Conservation (phyloP, 2,797 vertebrate genomes). For the Geotrypetes seraphini region DNA sequence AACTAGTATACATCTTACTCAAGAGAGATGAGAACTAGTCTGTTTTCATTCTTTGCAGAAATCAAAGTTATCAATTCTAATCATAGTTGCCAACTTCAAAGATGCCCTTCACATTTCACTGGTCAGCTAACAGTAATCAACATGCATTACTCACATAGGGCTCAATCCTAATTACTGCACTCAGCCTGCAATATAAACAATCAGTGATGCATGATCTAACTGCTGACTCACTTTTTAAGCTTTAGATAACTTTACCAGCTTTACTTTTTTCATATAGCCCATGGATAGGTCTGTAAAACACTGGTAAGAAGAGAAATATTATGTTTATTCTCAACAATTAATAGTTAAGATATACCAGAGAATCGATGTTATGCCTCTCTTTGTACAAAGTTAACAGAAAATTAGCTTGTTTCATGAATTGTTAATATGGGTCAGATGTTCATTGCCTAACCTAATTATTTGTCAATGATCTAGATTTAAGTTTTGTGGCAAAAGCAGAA, state of each 20-base stretch:
- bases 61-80: conserved; percentile 18
- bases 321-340: not conserved
- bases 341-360: not conserved
- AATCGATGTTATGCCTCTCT: not conserved
- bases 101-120: conserved; percentile 71
- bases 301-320: not conserved
- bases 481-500: too few species aligned
- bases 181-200: conserved; percentile 29
- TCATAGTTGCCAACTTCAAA: conserved; percentile 43
- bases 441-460: not conserved
- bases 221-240: conserved; percentile 20
- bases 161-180: conserved; percentile 44
- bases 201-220: conserved; percentile 3
- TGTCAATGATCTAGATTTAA: too few species aligned
- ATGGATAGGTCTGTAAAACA: not conserved
- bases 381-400: not conserved
- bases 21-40: not conserved
- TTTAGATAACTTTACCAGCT: not conserved
- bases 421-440: not conserved
- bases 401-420: accelerated
- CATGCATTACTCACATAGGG: conserved; percentile 34
- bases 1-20: conserved; percentile 1
- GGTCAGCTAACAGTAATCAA: conserved; percentile 55
- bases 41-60: conserved; percentile 3
- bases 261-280: not conserved